Conservation (phyloP, 2,888 invertebrate species). For the Eledone cirrhosa region DNA sequence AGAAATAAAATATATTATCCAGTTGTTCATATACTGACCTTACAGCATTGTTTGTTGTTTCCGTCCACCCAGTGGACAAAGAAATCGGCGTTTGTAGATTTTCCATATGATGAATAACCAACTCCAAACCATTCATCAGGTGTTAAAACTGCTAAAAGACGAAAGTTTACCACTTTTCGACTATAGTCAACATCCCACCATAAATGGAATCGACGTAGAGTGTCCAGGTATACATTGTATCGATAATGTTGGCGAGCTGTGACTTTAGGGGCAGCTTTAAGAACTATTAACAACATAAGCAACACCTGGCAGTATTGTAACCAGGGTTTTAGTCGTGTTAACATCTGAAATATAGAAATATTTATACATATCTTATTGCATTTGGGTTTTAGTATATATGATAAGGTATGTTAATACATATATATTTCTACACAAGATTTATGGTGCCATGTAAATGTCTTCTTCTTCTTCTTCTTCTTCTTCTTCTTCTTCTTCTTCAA, state of each 20-base stretch:
- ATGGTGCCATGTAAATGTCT: too few species aligned
- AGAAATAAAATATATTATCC: neutral
- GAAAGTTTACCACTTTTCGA: conserved; percentile 35
- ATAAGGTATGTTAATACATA: too few species aligned
- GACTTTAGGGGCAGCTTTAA: neutral
- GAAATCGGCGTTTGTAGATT: conserved; percentile 50
- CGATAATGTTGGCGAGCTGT: conserved; percentile 7
- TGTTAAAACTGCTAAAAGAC: conserved; percentile 33
- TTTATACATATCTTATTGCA: neutral
- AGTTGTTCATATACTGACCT: conserved; percentile 39
- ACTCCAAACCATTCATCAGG: conserved; percentile 40
- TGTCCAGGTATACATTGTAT: conserved; percentile 37
- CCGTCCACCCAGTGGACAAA: conserved; percentile 55
- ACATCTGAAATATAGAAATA: neutral
- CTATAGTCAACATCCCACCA: conserved; percentile 37
- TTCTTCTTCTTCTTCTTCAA: too few species aligned
- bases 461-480: too few species aligned
- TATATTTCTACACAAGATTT: too few species aligned
- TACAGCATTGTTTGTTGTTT: conserved; percentile 45
- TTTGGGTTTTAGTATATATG: too few species aligned
- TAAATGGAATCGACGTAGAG: conserved; percentile 31
- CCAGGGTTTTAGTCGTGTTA: neutral
- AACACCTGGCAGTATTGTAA: neutral
- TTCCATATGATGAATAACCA: conserved; percentile 52
- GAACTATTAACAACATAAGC: neutral